Evolutionary conservation across 1,140 invertebrate species (phyloP).

Genomic region (Drosophila equinoxialis): DNA sequence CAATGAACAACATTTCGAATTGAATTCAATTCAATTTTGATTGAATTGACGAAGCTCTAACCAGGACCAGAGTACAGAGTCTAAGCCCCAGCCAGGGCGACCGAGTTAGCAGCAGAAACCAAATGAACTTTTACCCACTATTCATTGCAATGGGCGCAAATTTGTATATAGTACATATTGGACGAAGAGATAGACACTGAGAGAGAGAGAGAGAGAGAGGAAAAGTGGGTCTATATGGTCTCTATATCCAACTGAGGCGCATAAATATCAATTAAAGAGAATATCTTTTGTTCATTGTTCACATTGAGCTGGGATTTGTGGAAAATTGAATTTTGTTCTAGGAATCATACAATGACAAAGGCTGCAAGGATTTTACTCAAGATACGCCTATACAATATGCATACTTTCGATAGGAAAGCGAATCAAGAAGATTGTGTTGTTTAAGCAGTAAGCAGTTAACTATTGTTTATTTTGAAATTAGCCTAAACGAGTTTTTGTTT

Average conservation of each 20-base stretch:
- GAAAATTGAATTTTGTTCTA: no score
- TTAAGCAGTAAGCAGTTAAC: no score
- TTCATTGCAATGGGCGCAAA: conserved; percentile 1
- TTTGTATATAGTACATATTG: background rate
- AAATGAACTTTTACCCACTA: background rate
- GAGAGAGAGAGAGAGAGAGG: no score
- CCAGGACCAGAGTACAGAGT: conserved; percentile 32
- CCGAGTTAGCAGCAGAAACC: background rate
- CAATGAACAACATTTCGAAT: conserved; percentile 74
- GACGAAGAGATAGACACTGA: background rate
- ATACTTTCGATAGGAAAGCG: no score
- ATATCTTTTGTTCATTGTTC: background rate
- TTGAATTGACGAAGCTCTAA: conserved; percentile 51
- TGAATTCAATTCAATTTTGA: conserved; percentile 74
- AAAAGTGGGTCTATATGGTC: no score
- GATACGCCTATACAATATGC: no score
- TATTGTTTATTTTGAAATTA: no score
- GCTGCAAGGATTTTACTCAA: no score
- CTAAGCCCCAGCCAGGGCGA: background rate
- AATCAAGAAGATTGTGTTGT: no score
- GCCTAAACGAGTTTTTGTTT: no score
- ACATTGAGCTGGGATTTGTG: no score
- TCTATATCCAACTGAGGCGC: background rate
- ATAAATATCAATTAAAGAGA: background rate
- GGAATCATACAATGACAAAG: no score